Percentiles rank a stretch among this genome's conserved stretches.
Conservation (phyloP, 2,888 invertebrate species). For the Crioceris asparagi region DNA sequence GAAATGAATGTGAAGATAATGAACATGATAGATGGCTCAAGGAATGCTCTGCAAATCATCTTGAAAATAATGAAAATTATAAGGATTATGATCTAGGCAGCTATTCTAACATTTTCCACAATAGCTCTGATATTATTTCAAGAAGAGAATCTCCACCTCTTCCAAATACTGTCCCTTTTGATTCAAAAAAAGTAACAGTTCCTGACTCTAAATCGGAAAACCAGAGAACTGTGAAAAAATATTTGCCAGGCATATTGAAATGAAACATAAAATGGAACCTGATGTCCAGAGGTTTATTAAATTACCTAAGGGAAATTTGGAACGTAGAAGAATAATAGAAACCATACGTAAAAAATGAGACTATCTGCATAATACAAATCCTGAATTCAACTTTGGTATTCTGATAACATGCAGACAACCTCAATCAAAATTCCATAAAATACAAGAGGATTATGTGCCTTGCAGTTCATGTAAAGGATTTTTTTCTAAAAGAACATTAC, state of each 20-base stretch:
- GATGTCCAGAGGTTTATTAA: slow-evolving; percentile 3
- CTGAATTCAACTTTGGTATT: background rate
- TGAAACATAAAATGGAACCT: slow-evolving; percentile 1
- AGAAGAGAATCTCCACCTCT: too few species aligned
- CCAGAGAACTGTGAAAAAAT: too few species aligned
- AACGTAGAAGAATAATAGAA: slow-evolving; percentile 1
- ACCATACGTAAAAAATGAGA: slow-evolving; percentile 2
- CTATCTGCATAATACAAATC: background rate
- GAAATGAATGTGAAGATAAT: too few species aligned
- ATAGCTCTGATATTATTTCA: too few species aligned
- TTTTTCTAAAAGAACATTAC: background rate
- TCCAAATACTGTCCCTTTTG: too few species aligned
- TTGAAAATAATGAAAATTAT: too few species aligned
- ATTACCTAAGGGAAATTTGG: background rate
- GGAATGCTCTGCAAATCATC: too few species aligned
- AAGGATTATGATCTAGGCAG: too few species aligned
- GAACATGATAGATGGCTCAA: too few species aligned
- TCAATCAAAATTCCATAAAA: background rate
- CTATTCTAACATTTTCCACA: too few species aligned
- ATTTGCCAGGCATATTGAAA: slow-evolving; percentile 5
- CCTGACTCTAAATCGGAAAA: too few species aligned
- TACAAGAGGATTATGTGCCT: background rate
- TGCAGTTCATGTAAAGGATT: background rate
- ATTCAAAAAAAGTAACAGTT: too few species aligned
- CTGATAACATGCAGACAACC: background rate